Evolutionary conservation across 2,888 invertebrate genomes (phyloP).

Genomic region (Lycaena phlaeas): DNA sequence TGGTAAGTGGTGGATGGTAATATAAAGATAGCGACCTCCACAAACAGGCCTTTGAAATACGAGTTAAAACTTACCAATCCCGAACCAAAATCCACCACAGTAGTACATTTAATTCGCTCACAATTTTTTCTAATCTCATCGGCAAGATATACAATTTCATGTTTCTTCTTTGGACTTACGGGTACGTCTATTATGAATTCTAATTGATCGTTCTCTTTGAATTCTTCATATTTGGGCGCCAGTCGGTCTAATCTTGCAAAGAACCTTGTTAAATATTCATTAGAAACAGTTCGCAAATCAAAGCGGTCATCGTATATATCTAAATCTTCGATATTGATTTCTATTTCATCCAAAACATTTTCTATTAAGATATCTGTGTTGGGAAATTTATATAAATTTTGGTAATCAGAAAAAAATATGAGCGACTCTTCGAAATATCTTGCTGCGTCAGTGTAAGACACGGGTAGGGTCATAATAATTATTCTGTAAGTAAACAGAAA

Average conservation of each 20-base stretch:
- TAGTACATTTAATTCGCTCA: conserved; percentile 45
- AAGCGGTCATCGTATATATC: conserved; percentile 30
- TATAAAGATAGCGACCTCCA: too few species aligned
- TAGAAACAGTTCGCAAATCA: conserved; percentile 18
- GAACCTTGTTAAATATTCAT: conserved; percentile 32
- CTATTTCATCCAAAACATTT: conserved; percentile 68
- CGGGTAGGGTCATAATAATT: conserved; percentile 49
- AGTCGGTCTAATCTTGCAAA: conserved; percentile 31
- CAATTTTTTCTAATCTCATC: conserved; percentile 68
- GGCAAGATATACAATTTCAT: conserved; percentile 78
- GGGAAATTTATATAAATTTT: conserved; percentile 76
- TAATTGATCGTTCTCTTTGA: conserved; percentile 20
- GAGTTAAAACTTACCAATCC: conserved; percentile 81
- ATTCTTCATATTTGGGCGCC: conserved; percentile 24
- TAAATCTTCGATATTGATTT: conserved; percentile 30
- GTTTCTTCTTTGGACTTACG: conserved; percentile 77
- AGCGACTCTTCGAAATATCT: conserved; percentile 73
- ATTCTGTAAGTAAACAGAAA: conserved; percentile 11
- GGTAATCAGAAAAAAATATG: conserved; percentile 70
- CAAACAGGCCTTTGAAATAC: too few species aligned
- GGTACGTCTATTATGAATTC: conserved; percentile 35
- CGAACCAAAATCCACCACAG: conserved; percentile 81
- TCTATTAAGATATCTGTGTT: conserved; percentile 77
- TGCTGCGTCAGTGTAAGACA: conserved; percentile 22
- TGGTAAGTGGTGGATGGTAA: too few species aligned